Conservation (phyloP, 2,113 vertebrate species). For the Pedetes capensis region DNA sequence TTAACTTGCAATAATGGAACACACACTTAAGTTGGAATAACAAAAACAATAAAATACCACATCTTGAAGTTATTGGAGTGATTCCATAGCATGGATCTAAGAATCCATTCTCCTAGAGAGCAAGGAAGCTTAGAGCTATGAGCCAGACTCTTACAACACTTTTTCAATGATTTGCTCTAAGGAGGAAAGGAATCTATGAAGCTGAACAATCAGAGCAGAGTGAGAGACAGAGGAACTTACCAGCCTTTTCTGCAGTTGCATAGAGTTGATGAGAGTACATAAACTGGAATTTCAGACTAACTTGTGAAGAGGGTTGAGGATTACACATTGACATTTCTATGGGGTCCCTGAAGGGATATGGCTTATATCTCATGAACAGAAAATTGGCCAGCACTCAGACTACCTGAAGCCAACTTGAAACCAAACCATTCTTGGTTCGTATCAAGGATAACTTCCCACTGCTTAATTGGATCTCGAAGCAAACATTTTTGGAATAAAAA, state of each 20-base stretch:
- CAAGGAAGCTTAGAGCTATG: accelerated
- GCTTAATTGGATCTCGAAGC: neutral
- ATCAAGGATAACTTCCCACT: neutral
- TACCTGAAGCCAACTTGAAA: neutral
- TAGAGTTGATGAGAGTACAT: neutral
- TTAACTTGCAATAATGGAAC: neutral
- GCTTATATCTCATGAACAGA: neutral
- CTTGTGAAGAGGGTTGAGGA: no score
- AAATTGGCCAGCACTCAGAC: accelerated
- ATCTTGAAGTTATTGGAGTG: neutral
- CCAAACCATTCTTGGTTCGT: neutral
- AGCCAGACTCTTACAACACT: neutral
- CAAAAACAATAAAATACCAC: neutral
- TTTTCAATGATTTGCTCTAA: neutral
- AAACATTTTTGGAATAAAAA: neutral
- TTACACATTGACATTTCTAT: neutral
- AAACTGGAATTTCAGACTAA: neutral
- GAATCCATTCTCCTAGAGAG: accelerated
- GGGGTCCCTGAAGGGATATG: neutral
- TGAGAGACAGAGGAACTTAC: neutral
- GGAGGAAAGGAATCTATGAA: neutral
- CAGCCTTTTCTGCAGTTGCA: neutral
- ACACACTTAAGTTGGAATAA: neutral
- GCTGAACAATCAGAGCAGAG: neutral
- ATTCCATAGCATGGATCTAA: neutral